Base-by-base conservation (phyloP, 2,888 invertebrate genomes). In the Machimus atricapillus region DNA sequence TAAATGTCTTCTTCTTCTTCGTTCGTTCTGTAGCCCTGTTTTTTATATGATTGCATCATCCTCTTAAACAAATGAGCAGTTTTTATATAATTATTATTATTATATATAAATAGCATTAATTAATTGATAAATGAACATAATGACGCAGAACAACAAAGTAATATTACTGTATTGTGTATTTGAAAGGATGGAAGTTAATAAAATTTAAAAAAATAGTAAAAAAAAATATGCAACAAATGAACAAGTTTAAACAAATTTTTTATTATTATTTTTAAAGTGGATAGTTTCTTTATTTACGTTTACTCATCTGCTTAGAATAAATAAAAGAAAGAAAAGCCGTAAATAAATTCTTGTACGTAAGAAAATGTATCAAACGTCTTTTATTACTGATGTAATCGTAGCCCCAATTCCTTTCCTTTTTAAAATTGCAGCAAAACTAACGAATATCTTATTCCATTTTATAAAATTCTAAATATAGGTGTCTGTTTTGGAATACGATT, bases 91-190 rank as follows among this genome's bases (percentile, higher is more conserved):
- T 56, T 81, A 81, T 81, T 83, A 83, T 79, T 43, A 79, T 83
- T 83, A 83, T 85, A 85, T 85, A 85, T 85, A 85, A 85, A 85
- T 85, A 85, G 85, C 85, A 85, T 85, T 85, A 85, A 85, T 74
- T 82, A 87, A 87, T 79, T 87, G 86, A 86, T 87, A 88, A 86
- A 81, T 79, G 73, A 86, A 78, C 66, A 56, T 74, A 87, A 82
- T 74, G 66, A 74, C 58, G 73, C 85, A 87, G 78, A 88, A 87
- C 66, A 66, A 66, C 66, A 66, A 23, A 66, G 66, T 66, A 88
- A 88, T 85, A 87, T 88, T 88, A 87, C 85, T 88, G 87, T 87
- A 87, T 87, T 88, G 87, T 88, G 87, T 88, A 88, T 87, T 88
- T 88, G 87, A 87, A 88, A 85, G 79, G 40, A 79, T 58, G 66